Base-by-base conservation (phyloP, 2,113 vertebrate genomes). In the Ellobius talpinus region DNA sequence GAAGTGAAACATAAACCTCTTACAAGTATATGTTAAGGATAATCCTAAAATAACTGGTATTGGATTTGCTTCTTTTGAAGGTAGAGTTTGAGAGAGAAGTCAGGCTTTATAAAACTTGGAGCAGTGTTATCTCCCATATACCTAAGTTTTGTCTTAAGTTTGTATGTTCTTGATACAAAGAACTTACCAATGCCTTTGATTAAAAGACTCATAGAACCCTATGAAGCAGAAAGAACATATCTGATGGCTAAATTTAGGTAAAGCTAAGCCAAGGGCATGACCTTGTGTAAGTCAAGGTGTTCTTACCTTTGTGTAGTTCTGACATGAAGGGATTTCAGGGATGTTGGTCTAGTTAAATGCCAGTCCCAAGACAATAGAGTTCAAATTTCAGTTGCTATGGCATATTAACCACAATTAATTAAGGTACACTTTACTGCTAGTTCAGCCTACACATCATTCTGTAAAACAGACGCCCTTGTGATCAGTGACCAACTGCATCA, bases 31-130 rank as follows among this genome's bases (percentile, higher is more conserved):
- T 6, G 74, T 65, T 68, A 66, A 84, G 26, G 21, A 50, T 13
- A 85, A 58, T 72, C 55, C 24, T 70, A 31, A 70, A 74, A 31
- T 73, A 55, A 68, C 11, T 14, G 5, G 47, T 89, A 65, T 12
- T 73, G 76, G 65, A 68, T 73, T 89, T 93, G 45, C 23, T 7
- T 84, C 33, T 90, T 90, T 66, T 70, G 84, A 29, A 95, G 81
- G 90, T 47, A 61, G 14, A 21, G 8, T 89, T 89, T 91, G 52
- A 89, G 73, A 61, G 72, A 90, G n/a, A 88, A 95, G 88, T 92
- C 78, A 90, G 90, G 12, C 42, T 89, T 42, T 68, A 52, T 89
- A 58, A 78, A 58, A 91, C 39, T 13, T 93, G 17, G 13, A 90
- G 29, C 23, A 66, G 10, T 87, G 79, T 33, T 86, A 5, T 72